phyloP scores from a whole-genome alignment of 2,797 vertebrate species.

The Petrocephalus schoutedeni region DNA sequence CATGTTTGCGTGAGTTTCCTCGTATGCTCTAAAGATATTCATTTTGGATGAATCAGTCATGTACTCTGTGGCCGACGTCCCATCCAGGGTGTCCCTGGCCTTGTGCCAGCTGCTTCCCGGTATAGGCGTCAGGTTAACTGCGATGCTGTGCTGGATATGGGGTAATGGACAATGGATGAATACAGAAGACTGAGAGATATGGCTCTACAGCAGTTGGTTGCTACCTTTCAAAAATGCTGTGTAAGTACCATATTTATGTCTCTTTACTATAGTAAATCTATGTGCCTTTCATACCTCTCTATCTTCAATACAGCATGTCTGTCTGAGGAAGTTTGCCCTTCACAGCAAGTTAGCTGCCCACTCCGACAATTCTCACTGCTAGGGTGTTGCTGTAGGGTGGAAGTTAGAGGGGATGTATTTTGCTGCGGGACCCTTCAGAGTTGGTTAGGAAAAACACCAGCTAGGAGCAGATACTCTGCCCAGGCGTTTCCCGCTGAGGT shows the following conservation, averaged over 20 bases:
- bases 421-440: not conserved
- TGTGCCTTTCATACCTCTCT: not conserved
- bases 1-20: not conserved
- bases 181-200: not conserved
- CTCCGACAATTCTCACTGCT: not conserved
- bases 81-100: not conserved
- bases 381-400: not conserved
- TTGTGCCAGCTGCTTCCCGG: not conserved
- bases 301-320: not conserved
- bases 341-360: not conserved
- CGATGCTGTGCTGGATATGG: not conserved
- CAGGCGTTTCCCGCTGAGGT: not conserved
- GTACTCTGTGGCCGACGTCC: not conserved
- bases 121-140: not conserved
- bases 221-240: not conserved
- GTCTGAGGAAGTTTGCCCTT: not conserved
- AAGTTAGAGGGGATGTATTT: not conserved
- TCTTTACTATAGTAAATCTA: not conserved
- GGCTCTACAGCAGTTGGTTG: not conserved
- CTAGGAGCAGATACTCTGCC: not conserved
- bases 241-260: not conserved
- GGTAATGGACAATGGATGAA: not conserved
- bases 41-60: not conserved
- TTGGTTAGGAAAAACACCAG: not conserved
- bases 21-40: not conserved